Percentiles rank a stretch among this genome's conserved stretches.
These are phyloP conservation scores for Gymnothorax javanicus DNA, from an alignment of 2,797 vertebrate genomes.

Conservation along the genomic window DNA sequence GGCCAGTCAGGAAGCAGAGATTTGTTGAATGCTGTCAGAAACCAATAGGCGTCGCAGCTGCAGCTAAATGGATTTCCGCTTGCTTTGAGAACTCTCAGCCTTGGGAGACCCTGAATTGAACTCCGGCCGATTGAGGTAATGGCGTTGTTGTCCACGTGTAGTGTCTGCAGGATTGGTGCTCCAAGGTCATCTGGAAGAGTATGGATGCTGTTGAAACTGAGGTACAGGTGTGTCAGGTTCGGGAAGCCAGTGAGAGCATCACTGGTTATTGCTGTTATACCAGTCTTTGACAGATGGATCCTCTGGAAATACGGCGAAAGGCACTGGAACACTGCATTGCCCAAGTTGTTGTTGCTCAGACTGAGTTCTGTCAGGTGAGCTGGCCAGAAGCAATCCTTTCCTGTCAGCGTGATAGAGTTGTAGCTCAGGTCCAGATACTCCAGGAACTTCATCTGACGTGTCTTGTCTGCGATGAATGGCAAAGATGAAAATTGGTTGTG, in stretches of 20 bases:
- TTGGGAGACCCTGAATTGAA: slow-evolving; percentile 66
- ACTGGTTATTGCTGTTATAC: slow-evolving; percentile 66
- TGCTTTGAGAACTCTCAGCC: slow-evolving; percentile 63
- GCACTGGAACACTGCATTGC: slow-evolving; percentile 69
- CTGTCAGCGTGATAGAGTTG: slow-evolving; percentile 65
- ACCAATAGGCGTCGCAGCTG: slow-evolving; percentile 66
- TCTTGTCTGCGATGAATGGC: slow-evolving; percentile 51
- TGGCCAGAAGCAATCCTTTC: slow-evolving; percentile 66
- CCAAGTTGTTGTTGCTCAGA: slow-evolving; percentile 75
- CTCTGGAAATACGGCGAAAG: slow-evolving; percentile 68
- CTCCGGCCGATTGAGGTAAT: slow-evolving; percentile 64
- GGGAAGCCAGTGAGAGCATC: slow-evolving; percentile 54
- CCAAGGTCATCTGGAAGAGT: slow-evolving; percentile 65
- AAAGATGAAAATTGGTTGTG: slow-evolving; percentile 61
- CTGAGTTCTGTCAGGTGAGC: slow-evolving; percentile 66
- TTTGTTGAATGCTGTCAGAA: slow-evolving; percentile 61
- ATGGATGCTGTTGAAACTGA: slow-evolving; percentile 76
- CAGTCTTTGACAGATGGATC: slow-evolving; percentile 75
- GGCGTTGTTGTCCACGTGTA: slow-evolving; percentile 73
- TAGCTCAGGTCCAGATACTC: slow-evolving; percentile 76
- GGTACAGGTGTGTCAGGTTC: slow-evolving; percentile 68
- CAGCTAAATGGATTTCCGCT: slow-evolving; percentile 70
- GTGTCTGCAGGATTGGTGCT: slow-evolving; percentile 56
- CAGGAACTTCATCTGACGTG: slow-evolving; percentile 67
- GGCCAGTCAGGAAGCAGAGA: slow-evolving; percentile 76